Evolutionary conservation across 2,797 vertebrate genomes (phyloP).

Genomic region (Characodon lateralis): DNA sequence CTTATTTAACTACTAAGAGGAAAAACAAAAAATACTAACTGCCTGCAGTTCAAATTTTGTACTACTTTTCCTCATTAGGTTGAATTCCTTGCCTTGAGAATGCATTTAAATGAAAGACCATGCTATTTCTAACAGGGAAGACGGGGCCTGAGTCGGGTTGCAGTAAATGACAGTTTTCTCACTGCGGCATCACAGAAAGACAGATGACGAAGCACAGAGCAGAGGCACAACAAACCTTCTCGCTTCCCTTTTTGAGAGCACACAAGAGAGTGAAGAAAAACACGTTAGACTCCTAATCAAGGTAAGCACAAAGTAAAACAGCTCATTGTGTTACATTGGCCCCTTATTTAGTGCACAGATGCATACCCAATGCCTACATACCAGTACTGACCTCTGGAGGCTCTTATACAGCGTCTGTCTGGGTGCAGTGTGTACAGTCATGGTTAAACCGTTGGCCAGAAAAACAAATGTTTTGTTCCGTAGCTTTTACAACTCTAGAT

Average conservation of each 20-base stretch:
- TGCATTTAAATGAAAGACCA: slow-evolving; percentile 21
- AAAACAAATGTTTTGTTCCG: background rate
- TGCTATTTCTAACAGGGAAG: slow-evolving; percentile 23
- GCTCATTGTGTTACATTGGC: slow-evolving; percentile 18
- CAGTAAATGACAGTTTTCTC: slow-evolving; percentile 16
- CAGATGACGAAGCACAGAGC: slow-evolving; percentile 48
- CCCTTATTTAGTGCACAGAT: background rate
- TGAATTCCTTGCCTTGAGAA: slow-evolving; percentile 26
- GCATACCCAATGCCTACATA: background rate
- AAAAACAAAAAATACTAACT: slow-evolving; percentile 14
- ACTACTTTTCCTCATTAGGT: background rate
- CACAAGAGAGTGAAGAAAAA: slow-evolving; percentile 64
- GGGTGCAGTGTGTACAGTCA: background rate
- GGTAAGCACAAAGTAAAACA: slow-evolving; percentile 43
- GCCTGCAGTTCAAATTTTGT: background rate
- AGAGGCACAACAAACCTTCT: slow-evolving; percentile 82
- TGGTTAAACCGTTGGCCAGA: background rate
- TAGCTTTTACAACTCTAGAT: background rate
- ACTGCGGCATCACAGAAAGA: slow-evolving; percentile 52
- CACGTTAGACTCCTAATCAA: slow-evolving; percentile 55
- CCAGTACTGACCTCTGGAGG: background rate
- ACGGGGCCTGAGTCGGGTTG: background rate
- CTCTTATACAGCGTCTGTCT: background rate
- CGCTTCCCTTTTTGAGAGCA: slow-evolving; percentile 83
- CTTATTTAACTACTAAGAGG: slow-evolving; percentile 1